phyloP scores from a whole-genome alignment of 2,113 vertebrate genomes.

The Oostethus manadensis region DNA sequence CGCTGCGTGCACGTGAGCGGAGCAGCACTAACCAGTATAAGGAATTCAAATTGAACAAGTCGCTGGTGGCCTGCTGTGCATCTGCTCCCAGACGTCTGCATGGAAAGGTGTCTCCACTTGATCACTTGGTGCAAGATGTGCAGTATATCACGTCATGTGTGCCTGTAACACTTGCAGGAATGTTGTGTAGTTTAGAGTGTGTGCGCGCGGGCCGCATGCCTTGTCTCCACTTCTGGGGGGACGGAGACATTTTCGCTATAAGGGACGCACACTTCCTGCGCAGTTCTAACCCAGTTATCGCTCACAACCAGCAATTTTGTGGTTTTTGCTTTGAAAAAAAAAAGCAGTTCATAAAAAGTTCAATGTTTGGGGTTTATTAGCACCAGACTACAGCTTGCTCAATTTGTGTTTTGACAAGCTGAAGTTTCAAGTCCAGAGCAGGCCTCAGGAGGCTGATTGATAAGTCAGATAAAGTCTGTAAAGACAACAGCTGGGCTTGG shows the following conservation, averaged over 20 bases:
- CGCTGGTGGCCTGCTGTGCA: slow-evolving; percentile 32
- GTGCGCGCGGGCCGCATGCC: slow-evolving; percentile 45
- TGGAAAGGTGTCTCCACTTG: slow-evolving; percentile 33
- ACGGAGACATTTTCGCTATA: slow-evolving; percentile 24
- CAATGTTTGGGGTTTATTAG: slow-evolving; percentile 52
- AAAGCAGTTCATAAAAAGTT: slow-evolving; percentile 64
- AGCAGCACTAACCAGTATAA: slow-evolving; percentile 36
- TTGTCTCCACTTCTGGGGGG: slow-evolving; percentile 50
- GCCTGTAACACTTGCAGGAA: slow-evolving; percentile 33
- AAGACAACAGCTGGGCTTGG: slow-evolving; percentile 45
- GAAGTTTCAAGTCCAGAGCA: slow-evolving; percentile 52
- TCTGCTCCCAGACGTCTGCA: slow-evolving; percentile 42
- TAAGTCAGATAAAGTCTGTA: slow-evolving; percentile 53
- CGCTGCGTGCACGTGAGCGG: slow-evolving; percentile 11
- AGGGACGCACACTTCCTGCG: slow-evolving; percentile 26
- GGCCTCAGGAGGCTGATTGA: slow-evolving; percentile 60
- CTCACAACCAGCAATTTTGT: slow-evolving; percentile 58
- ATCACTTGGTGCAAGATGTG: slow-evolving; percentile 30
- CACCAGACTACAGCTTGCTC: slow-evolving; percentile 46
- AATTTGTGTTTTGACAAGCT: slow-evolving; percentile 63
- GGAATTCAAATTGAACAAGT: slow-evolving; percentile 47
- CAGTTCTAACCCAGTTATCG: slow-evolving; percentile 64
- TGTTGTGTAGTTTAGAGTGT: slow-evolving; percentile 63
- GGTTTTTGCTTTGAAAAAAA: slow-evolving; percentile 25
- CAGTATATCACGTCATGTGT: slow-evolving; percentile 27